Conservation (phyloP, 2,797 vertebrate species). For the Falco rusticolus region DNA sequence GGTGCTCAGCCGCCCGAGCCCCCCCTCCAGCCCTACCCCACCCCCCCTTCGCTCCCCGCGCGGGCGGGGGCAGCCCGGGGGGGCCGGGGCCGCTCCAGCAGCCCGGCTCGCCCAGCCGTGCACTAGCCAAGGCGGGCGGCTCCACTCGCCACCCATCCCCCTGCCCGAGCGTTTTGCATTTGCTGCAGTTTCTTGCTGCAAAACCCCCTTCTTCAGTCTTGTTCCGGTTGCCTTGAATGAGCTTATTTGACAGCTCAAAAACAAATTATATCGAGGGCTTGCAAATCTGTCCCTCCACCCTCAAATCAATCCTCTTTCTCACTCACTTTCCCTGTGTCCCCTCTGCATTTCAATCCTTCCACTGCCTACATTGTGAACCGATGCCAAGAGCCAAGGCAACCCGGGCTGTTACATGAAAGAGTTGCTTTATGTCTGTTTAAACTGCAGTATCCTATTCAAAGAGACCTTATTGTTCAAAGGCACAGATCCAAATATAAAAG, state of each 20-base stretch:
- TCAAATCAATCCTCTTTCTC: conserved; percentile 42
- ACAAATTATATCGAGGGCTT: conserved; percentile 32
- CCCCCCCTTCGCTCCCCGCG: too few species aligned
- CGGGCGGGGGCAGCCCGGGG: too few species aligned
- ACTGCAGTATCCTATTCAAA: conserved; percentile 62
- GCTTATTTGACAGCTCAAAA: conserved; percentile 73
- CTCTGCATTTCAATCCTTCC: conserved; percentile 60
- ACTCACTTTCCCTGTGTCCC: conserved; percentile 26
- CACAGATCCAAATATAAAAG: neutral
- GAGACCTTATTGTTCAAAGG: conserved; percentile 40
- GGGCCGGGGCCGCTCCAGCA: neutral
- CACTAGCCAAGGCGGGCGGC: neutral
- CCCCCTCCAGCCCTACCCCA: neutral
- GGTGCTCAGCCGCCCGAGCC: neutral
- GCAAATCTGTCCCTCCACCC: conserved; percentile 57
- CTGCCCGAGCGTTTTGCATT: neutral
- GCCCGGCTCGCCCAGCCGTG: neutral
- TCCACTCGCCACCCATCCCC: neutral
- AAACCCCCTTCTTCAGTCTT: conserved; percentile 25
- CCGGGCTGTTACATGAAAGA: conserved; percentile 79
- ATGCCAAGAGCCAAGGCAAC: conserved; percentile 75
- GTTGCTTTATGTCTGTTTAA: conserved; percentile 77
- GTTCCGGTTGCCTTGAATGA: conserved; percentile 66
- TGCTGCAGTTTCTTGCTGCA: conserved; percentile 57
- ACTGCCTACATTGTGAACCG: conserved; percentile 36